Percentiles rank a stretch among this genome's conserved stretches.
Evolutionary conservation across 2,888 invertebrate species (phyloP).

Genomic region (Branchellion lobata): DNA sequence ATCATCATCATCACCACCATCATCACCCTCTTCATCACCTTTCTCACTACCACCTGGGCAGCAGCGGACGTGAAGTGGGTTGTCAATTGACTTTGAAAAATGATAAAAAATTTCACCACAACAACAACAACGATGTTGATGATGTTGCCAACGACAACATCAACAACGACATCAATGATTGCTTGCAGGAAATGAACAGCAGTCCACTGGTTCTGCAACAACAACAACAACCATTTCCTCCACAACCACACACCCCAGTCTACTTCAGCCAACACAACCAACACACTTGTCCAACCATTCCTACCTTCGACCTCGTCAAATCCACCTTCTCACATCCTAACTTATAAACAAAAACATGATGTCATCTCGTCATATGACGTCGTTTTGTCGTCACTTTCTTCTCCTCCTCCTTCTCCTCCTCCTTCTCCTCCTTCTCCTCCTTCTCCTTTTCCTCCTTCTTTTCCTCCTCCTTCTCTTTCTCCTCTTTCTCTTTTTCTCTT

Average conservation of each 20-base stretch:
- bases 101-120: not conserved
- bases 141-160: not conserved
- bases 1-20: constrained; percentile 4
- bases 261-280: not conserved
- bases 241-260: not conserved
- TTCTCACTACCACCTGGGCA: not conserved
- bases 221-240: not conserved
- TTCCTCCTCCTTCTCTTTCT: no score
- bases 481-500: no score
- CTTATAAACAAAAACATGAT: no score
- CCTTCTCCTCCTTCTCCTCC: no score
- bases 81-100: constrained; percentile 13
- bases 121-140: not conserved
- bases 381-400: no score
- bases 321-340: constrained; percentile 3
- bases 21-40: constrained; percentile 8
- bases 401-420: no score
- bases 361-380: no score
- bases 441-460: no score
- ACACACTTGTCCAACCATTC: constrained; percentile 1
- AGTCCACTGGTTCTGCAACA: not conserved
- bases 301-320: constrained; percentile 15
- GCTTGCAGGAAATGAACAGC: constrained; percentile 9
- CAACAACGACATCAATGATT: constrained; percentile 2
- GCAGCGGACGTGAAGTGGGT: not conserved